These are phyloP conservation scores for Lutjanus argentimaculatus DNA, from an alignment of 2,797 vertebrate genomes.

Conservation along the genomic window DNA sequence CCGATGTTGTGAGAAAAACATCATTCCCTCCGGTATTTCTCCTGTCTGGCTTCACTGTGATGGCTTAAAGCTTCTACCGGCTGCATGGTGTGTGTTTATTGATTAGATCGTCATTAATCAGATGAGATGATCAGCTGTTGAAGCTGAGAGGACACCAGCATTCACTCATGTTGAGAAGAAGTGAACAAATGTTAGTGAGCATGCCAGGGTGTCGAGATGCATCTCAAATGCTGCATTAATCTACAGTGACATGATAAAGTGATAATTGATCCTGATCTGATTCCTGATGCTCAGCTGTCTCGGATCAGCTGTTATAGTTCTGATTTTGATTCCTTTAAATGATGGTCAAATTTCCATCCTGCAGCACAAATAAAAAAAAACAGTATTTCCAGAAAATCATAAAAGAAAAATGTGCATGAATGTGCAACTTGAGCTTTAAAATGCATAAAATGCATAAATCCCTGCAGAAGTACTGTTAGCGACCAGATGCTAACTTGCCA, in stretches of 20 bases:
- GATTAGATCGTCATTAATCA: constrained; percentile 5
- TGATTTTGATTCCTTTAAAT: too few relatives aligned
- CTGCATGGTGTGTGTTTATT: neutral
- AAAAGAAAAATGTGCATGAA: too few relatives aligned
- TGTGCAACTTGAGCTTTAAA: too few relatives aligned
- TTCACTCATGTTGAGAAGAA: neutral
- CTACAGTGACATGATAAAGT: neutral
- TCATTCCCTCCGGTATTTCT: neutral
- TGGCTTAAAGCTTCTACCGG: neutral
- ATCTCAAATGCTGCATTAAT: neutral
- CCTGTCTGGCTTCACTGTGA: neutral
- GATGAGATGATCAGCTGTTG: neutral
- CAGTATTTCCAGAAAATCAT: too few relatives aligned
- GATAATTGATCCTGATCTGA: neutral
- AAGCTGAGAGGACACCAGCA: neutral
- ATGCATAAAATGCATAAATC: too few relatives aligned
- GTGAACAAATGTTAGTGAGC: neutral
- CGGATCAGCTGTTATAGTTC: too few relatives aligned
- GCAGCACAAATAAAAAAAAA: too few relatives aligned
- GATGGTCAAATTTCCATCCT: too few relatives aligned
- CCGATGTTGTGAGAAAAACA: neutral
- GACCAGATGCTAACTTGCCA: too few relatives aligned
- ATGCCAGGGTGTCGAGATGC: neutral
- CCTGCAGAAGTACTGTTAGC: too few relatives aligned
- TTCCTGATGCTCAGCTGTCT: too few relatives aligned